Conservation (phyloP, 2,888 invertebrate species). For the Crematogaster levior region DNA sequence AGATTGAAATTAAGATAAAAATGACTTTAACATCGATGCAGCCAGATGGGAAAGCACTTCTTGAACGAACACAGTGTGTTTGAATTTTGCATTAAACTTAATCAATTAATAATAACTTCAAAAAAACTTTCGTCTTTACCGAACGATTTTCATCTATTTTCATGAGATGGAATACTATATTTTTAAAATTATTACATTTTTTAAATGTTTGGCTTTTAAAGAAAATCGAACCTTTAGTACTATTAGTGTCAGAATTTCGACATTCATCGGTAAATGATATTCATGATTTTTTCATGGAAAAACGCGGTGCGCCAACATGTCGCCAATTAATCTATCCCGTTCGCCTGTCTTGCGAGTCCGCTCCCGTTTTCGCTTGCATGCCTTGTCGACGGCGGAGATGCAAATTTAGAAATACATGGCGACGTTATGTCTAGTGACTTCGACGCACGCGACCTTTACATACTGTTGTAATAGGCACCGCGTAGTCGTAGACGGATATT, state of each 20-base stretch:
- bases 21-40: neutral
- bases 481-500: constrained; percentile 59
- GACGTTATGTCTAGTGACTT: constrained; percentile 70
- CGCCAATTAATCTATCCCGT: constrained; percentile 63
- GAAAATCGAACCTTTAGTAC: neutral
- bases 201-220: neutral
- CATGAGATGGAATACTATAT: neutral
- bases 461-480: constrained; percentile 38
- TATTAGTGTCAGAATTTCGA: constrained; percentile 11
- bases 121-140: neutral
- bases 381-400: constrained; percentile 69
- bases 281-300: constrained; percentile 56
- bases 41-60: neutral
- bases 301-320: constrained; percentile 59
- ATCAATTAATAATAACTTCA: neutral
- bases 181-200: neutral
- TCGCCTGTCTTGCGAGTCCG: constrained; percentile 48
- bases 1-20: neutral
- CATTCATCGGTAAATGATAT: neutral
- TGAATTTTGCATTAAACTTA: neutral
- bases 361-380: constrained; percentile 62
- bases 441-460: constrained; percentile 66
- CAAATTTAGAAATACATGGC: constrained; percentile 74
- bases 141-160: neutral
- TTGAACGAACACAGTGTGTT: neutral